Base-by-base conservation (phyloP, 2,797 vertebrate species). In the Pteropus rufus region DNA sequence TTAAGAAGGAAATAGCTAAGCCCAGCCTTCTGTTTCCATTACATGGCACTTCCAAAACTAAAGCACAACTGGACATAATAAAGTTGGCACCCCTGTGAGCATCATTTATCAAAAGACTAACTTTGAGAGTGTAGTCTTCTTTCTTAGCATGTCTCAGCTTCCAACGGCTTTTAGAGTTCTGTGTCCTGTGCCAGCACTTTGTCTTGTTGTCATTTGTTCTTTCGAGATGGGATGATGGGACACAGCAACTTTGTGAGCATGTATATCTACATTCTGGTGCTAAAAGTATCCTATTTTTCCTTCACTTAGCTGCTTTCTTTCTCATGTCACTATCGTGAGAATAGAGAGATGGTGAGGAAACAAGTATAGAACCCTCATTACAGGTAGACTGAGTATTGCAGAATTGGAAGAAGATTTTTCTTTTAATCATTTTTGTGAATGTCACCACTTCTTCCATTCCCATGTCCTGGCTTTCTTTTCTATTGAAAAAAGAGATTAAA, bases 241-340 rank as follows among this genome's bases (percentile, higher is more conserved):
- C 96, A 85, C 16, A 86, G 88, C 72, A 39, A 10, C 52, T 95
- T 96, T 39, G 62, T 90, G 18, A 80, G 41, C 0, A 0, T 70
- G 91, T 89, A 14, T 76, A 39, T 87, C 69, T 94, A 49, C n/a
- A 85, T 67, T 21, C 39, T 58, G 79, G 92, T 83, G 81, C 39
- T 39, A 36, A 96, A 97, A 65, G 39, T 86, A 85, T 92, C 69
- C 60, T 19, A 39, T 96, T 95, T 85, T 76, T 18, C 39, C 86
- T 52, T 24, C 69, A 23, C 65, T 60, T 49, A 69, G 72, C 36
- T 97, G 73, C 62, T 65, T 94, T 64, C 62, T 96, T 90, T 92
- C 83, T 88, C 83, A 93, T 91, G 65, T 79, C 23, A 18, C 95
- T 65, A 88, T 97, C 91, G 96, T 26, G 0, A 1, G 46, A 77